Conservation (phyloP, 1,140 invertebrate species). For the Globodera rostochiensis region DNA sequence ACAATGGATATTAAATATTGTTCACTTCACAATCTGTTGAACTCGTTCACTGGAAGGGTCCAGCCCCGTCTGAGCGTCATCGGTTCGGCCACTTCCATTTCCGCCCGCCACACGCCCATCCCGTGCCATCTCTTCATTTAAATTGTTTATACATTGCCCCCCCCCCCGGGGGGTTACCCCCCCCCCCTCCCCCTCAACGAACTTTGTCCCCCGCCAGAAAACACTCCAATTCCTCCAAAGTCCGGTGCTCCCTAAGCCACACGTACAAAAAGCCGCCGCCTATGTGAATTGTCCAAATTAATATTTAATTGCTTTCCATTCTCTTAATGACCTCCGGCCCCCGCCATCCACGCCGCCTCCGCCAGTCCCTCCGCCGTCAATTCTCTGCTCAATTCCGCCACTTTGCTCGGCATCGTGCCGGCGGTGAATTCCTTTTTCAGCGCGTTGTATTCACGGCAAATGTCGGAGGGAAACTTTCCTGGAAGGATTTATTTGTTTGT, state of each 20-base stretch:
- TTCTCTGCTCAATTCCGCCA: slow-evolving; percentile 30
- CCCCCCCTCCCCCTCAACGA: not conserved
- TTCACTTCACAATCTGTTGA: not conserved
- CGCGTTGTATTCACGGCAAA: slow-evolving; percentile 37
- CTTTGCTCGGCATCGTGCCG: slow-evolving; percentile 36
- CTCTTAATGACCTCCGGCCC: slow-evolving; percentile 36
- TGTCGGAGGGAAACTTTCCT: slow-evolving; percentile 35
- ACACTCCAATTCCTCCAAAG: slow-evolving; percentile 8
- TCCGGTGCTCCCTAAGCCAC: slow-evolving; percentile 33
- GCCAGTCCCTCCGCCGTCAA: slow-evolving; percentile 26
- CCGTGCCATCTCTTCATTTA: not conserved
- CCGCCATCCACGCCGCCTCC: slow-evolving; percentile 45
- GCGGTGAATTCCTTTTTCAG: slow-evolving; percentile 46
- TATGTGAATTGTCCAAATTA: not conserved
- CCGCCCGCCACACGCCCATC: slow-evolving; percentile 11
- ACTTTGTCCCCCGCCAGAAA: slow-evolving; percentile 24
- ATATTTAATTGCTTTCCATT: too few species aligned
- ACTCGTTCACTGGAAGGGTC: not conserved
- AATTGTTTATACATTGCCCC: not conserved
- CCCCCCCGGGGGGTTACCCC: too few species aligned
- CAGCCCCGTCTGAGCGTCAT: not conserved
- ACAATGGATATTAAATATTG: too few species aligned
- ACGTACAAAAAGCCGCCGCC: slow-evolving; percentile 51
- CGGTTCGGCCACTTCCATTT: slow-evolving; percentile 14
- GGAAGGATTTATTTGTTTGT: not conserved